Conservation (phyloP, 2,888 invertebrate genomes). For the Panzeria rudis region DNA sequence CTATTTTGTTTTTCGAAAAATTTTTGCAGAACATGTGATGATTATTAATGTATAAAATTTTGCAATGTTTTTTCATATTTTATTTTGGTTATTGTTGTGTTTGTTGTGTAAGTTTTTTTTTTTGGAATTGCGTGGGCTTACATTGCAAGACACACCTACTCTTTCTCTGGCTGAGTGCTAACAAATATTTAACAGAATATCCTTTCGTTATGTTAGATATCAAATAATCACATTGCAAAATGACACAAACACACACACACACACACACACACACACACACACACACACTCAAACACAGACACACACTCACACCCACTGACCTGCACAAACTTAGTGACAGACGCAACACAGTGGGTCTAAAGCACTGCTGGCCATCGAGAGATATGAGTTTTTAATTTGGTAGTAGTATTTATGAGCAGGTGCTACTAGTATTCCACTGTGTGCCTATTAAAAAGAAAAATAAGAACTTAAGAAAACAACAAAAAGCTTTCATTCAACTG, state of each 20-base stretch:
- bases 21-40: slow-evolving; percentile 55
- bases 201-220: slow-evolving; percentile 1
- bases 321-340: slow-evolving; percentile 1
- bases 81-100: neutral
- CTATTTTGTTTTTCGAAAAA: neutral
- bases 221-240: slow-evolving; percentile 13
- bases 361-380: too few relatives aligned
- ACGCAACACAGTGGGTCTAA: neutral
- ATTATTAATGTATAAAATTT: slow-evolving; percentile 53
- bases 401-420: too few relatives aligned
- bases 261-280: neutral
- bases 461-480: too few relatives aligned
- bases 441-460: too few relatives aligned
- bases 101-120: slow-evolving; percentile 10
- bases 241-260: neutral
- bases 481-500: too few relatives aligned
- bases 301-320: too few relatives aligned
- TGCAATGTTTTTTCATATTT: slow-evolving; percentile 2
- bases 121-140: slow-evolving; percentile 66
- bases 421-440: too few relatives aligned
- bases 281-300: neutral
- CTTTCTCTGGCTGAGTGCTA: slow-evolving; percentile 43
- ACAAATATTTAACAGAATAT: slow-evolving; percentile 44
- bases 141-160: slow-evolving; percentile 71
- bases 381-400: too few relatives aligned